Evolutionary conservation across 2,113 vertebrate genomes (phyloP), one percentile per base, ranked within the genome.

Genomic region (Corvus cornix): DNA sequence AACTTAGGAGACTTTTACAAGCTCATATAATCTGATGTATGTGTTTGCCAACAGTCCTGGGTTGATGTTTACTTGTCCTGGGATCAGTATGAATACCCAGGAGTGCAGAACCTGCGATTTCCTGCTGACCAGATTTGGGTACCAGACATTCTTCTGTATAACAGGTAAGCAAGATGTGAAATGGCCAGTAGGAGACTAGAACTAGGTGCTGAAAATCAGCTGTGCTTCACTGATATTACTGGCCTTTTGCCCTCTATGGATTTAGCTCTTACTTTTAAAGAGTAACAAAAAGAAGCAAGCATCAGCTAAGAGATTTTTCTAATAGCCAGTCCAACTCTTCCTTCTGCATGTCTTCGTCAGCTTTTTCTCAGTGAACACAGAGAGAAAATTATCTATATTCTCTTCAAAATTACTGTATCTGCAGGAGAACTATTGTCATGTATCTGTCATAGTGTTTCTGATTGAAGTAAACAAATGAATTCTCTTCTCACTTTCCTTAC

Each of bases 141-240:
- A 11, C 99, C 99, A 64, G 99, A 99, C 82, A 99, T 99, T 95
- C 98, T 99, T 49, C 98, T 99, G 30, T 99, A 99, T 89, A 99
- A 99, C 98, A 99, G 99, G 99, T 99, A 97, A 91, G 95, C 16
- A 75, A 84, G 20, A 31, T 49, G 37, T 2, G 2, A 64, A 89
- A 27, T 2, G 3, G 6, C 33, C 0, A 0, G 9, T 43, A n/a
- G 44, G 48, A 85, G 20, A 53, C 20, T 70, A 56, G 37, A 91
- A 64, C 41, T 74, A 52, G 11, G 7, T 53, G 13, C 16, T 91
- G 63, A 49, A 72, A 84, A 87, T 67, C 26, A 74, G 13, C 13
- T 2, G 4, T 5, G 6, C 21, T 93, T 84, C 51, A n/a, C 27
- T 84, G 59, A 49, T 67, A 48, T 16, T 49, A 11, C 27, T 13